Conservation (phyloP, 2,797 vertebrate genomes). For the Netta rufina region DNA sequence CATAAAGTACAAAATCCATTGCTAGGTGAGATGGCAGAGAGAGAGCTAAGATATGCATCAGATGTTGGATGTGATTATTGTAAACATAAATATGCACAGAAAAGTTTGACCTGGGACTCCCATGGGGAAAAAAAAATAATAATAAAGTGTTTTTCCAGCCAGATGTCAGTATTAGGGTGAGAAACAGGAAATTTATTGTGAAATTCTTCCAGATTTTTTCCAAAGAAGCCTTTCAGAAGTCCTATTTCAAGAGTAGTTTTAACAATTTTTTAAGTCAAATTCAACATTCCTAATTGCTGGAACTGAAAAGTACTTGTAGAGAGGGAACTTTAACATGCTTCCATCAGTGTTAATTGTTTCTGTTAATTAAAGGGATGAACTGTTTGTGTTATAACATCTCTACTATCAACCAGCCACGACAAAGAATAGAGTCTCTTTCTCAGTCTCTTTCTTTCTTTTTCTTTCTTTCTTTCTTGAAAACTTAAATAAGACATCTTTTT, state of each 20-base stretch:
- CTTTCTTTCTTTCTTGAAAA: no score
- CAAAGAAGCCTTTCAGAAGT: accelerated
- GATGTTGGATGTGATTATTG: neutral
- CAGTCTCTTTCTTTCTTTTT: no score
- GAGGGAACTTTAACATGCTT: neutral
- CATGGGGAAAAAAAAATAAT: accelerated
- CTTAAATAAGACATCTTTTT: no score
- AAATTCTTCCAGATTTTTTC: neutral
- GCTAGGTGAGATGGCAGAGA: neutral
- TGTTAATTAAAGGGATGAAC: neutral
- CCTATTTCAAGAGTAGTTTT: neutral
- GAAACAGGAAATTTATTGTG: neutral
- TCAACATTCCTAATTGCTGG: neutral
- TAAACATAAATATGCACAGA: neutral
- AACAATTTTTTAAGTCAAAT: accelerated
- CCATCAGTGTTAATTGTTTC: neutral
- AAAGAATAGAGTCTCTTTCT: neutral
- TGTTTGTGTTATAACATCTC: neutral
- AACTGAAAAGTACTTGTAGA: neutral
- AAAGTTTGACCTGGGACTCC: neutral
- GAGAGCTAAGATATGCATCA: neutral
- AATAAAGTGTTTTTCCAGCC: neutral
- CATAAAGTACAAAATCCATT: constrained; percentile 40
- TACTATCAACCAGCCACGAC: accelerated
- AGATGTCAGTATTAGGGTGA: neutral